Evolutionary conservation across 2,888 invertebrate species (phyloP), one percentile per base, ranked within the genome.

Genomic region (Drosophila melanosoma): DNA sequence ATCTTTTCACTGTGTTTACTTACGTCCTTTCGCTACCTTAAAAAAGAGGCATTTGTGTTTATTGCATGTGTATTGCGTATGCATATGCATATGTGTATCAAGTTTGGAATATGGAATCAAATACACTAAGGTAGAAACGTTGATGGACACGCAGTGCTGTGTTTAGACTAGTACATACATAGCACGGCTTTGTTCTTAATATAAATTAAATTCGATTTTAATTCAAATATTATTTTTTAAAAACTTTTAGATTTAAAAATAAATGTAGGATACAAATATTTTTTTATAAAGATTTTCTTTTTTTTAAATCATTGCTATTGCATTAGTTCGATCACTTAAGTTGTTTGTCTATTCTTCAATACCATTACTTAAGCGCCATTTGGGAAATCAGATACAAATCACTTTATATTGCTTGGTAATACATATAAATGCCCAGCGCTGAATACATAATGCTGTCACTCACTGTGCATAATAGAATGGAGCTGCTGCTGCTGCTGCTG

Each of bases 381-480:
- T 17, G 49, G 33, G 49, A 49, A 35, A 48, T 59, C 35, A 59
- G 23, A 59, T 57, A 32, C 20, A 61, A 57, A 45, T 32, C 4
- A 7, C 29, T 53, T 33, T 36, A 53, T 23, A 4, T 45, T 32
- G 20, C 10, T 23, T 3, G 29, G 45, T 35, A 45, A 42, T 64
- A 20, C 20, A 15, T 32, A 57, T 42, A 26, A 56, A 36, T 45
- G 49, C 36, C 20, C 56, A 62, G 12, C 4, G n/a, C 12, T 26
- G 73, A 36, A 35, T 54, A 29, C 38, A 54, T 65, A 45, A 42
- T 38, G 56, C 40, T 59, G 42, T 40, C 36, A 42, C 54, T 1
- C 74, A 85, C 74, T 84, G 86, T 85, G 45, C 32, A 33, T 58
- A 63, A 74, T 73, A 87, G 80, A 85, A 77, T 72, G 67, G 66